Evolutionary conservation across 2,797 vertebrate species (phyloP).

Genomic region (Bradypodion ventrale): DNA sequence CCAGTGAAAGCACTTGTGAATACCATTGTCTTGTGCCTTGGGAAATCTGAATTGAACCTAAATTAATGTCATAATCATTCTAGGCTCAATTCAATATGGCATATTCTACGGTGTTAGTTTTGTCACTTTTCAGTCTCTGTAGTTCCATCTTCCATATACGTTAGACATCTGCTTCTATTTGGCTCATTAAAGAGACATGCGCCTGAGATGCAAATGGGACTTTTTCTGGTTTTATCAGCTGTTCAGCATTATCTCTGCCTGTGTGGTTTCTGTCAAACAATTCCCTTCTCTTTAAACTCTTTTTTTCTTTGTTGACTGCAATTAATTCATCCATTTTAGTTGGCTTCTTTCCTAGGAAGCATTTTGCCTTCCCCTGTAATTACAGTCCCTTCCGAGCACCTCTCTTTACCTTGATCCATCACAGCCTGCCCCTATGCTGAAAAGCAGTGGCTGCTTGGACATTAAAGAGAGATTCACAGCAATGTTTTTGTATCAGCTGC

Average conservation of each 20-base stretch:
- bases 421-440: background rate
- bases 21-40: background rate
- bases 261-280: slow-evolving; percentile 8
- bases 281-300: slow-evolving; percentile 10
- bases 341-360: slow-evolving; percentile 19
- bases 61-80: too few relatives aligned
- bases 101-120: background rate
- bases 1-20: background rate
- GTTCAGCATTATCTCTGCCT: background rate
- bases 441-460: slow-evolving; percentile 30
- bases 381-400: slow-evolving; percentile 1
- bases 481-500: rapidly evolving
- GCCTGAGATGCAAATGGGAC: background rate
- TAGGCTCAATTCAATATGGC: background rate
- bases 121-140: background rate
- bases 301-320: background rate
- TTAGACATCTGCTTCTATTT: background rate
- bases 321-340: slow-evolving; percentile 25
- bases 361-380: slow-evolving; percentile 26
- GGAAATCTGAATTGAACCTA: background rate
- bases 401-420: background rate
- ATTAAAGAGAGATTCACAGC: background rate
- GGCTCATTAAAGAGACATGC: background rate
- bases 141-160: background rate
- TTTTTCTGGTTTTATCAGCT: slow-evolving; percentile 2